Evolutionary conservation across 2,797 vertebrate species (phyloP).

Genomic region (Notoglanidium macrostoma): DNA sequence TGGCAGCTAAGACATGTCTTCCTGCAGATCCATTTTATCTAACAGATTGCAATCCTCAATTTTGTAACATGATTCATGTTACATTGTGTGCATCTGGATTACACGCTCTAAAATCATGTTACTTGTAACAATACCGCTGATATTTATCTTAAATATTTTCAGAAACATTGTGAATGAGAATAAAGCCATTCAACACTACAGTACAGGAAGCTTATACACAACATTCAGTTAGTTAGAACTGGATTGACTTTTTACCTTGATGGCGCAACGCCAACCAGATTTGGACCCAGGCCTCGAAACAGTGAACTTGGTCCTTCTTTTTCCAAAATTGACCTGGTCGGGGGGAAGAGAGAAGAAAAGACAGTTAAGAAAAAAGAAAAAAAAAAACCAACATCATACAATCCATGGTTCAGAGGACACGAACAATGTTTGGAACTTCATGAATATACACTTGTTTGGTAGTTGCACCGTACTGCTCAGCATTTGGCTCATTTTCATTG

Average conservation of each 20-base stretch:
- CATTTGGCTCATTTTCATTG: neutral
- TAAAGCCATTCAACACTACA: neutral
- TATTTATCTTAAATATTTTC: neutral
- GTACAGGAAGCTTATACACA: no score
- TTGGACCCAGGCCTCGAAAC: slow-evolving; percentile 94
- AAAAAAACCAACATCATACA: neutral
- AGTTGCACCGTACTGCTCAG: no score
- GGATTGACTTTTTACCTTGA: slow-evolving; percentile 82
- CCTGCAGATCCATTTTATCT: neutral
- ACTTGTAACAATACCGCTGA: no score
- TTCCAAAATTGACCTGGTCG: slow-evolving; percentile 91
- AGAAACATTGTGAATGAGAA: neutral
- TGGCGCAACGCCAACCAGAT: slow-evolving; percentile 95
- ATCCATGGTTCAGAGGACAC: neutral
- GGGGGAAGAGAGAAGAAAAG: slow-evolving; percentile 51
- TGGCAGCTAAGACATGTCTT: neutral
- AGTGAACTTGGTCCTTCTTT: slow-evolving; percentile 97
- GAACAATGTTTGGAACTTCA: neutral
- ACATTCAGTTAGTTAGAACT: neutral
- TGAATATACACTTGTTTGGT: neutral
- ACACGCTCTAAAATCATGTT: no score
- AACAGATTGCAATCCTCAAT: no score
- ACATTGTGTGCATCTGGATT: neutral
- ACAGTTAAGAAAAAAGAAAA: neutral
- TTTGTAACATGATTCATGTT: neutral